Base-by-base conservation (phyloP, 2,888 invertebrate species). In the Cataglyphis albicans region DNA sequence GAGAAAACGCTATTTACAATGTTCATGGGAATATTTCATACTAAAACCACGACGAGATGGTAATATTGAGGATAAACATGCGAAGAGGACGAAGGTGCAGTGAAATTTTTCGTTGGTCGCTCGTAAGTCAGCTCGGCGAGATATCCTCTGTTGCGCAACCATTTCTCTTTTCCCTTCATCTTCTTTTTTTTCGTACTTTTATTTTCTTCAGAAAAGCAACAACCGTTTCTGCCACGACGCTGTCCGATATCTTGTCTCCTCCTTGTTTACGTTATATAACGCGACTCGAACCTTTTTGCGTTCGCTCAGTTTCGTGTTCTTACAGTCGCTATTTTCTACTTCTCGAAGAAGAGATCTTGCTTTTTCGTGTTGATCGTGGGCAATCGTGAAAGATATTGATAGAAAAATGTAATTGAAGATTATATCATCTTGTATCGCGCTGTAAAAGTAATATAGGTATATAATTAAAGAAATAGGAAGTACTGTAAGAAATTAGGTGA, bases 1-100 rank as follows among this genome's bases (percentile, higher is more conserved):
- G 81, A 73, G 68, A 80, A 81, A 87, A 76, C 64, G 81, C 76
- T 87, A 86, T 82, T 89, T 87, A 84, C 84, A 82, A 87, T 44
- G 57, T 57, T 82, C 74, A 57, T 48, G 44, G 57, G 76, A 63
- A 87, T 81, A 88, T 88, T 86, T 82, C 59, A 76, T 82, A 78
- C 81, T 84, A 84, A 87, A 87, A 87, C 81, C 25, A 57, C 59
- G 74, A 67, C 82, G 38, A 78, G 38, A 78, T 52, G 25, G 73
- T 59, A 61, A 63, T 61, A 35, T 52, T 61, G 59, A 55, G 72
- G 73, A 70, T 75, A 85, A 85, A 63, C 76, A 67, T 67, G 72
- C 48, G 81, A 52, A 55, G 63, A 38, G 35, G 41, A 55, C 48
- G 63, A 76, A 76, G 55, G 57, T 64, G 35, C 76, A 41, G 63